These are phyloP conservation scores for Empis stercorea DNA, from an alignment of 2,888 invertebrate genomes.

Conservation along the genomic window DNA sequence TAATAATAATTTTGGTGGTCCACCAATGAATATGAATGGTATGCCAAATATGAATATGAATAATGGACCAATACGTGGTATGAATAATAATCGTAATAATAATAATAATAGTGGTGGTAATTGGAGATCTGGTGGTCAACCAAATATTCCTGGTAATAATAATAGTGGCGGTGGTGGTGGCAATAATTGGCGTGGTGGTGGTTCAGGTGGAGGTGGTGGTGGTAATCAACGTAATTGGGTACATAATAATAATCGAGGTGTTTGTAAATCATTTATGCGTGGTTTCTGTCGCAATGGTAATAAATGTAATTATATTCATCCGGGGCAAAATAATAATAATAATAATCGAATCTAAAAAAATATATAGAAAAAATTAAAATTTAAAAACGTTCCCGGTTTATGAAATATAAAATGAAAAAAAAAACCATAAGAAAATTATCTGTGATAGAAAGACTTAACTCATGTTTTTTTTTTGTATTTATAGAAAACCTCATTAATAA, in stretches of 20 bases:
- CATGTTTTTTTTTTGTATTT: too few relatives aligned
- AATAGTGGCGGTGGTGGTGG: conserved; percentile 43
- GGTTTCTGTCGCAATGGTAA: conserved; percentile 73
- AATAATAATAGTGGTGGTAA: conserved; percentile 22
- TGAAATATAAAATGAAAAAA: too few relatives aligned
- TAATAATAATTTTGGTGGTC: not conserved
- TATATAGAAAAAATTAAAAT: too few relatives aligned
- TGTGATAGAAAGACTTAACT: too few relatives aligned
- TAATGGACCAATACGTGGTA: conserved; percentile 4
- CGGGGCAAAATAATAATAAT: conserved; percentile 32
- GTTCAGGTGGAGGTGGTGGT: conserved; percentile 32
- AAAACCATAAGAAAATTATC: too few relatives aligned
- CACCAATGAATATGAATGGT: conserved; percentile 6
- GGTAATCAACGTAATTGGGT: conserved; percentile 15
- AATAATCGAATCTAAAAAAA: not conserved
- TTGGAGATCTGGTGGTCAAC: conserved; percentile 30
- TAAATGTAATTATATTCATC: conserved; percentile 73
- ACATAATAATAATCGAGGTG: conserved; percentile 40
- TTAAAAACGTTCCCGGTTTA: too few relatives aligned
- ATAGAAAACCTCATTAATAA: too few relatives aligned
- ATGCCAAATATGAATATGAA: conserved; percentile 12
- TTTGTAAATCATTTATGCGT: conserved; percentile 68
- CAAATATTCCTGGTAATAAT: conserved; percentile 35
- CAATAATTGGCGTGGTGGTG: conserved; percentile 30
- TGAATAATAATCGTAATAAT: conserved; percentile 5